A percentile compares a stretch with the other conserved stretches of the same genome.
phyloP scores from a whole-genome alignment of 1,140 invertebrate genomes.

The Cotesia vestalis region DNA sequence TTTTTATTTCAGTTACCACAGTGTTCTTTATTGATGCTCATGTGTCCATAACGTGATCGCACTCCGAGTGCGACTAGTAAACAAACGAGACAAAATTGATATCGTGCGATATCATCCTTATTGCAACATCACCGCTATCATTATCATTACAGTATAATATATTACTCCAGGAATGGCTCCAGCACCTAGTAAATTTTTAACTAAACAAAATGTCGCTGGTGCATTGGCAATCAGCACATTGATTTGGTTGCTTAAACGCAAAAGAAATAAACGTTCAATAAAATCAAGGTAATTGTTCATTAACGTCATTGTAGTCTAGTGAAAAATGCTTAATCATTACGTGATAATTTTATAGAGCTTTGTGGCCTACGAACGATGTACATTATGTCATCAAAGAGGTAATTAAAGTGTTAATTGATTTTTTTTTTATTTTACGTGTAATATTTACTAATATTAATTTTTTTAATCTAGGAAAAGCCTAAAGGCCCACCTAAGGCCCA shows the following conservation, averaged over 20 bases:
- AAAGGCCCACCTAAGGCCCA: slow-evolving; percentile 78
- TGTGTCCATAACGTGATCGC: no score
- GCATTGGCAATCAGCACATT: slow-evolving; percentile 67
- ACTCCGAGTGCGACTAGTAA: no score
- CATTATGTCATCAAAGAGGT: slow-evolving; percentile 80
- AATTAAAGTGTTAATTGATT: slow-evolving; percentile 29
- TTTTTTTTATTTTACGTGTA: no score
- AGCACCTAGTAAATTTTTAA: slow-evolving; percentile 70
- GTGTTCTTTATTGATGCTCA: no score
- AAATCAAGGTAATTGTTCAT: slow-evolving; percentile 52
- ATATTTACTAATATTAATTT: slow-evolving; percentile 8
- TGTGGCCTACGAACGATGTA: slow-evolving; percentile 68
- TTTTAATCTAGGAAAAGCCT: slow-evolving; percentile 66
- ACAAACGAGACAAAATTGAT: no score
- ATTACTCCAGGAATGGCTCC: slow-evolving; percentile 67
- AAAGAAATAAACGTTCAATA: slow-evolving; percentile 57
- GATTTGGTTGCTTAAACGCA: slow-evolving; percentile 67
- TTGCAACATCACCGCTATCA: no score
- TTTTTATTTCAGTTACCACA: no score
- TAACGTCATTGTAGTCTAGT: slow-evolving; percentile 25
- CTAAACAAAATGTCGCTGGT: slow-evolving; percentile 67
- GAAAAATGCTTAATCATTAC: slow-evolving; percentile 26
- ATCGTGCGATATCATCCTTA: no score
- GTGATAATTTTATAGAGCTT: slow-evolving; percentile 45
- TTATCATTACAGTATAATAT: no score